Percentiles rank a stretch among this genome's conserved stretches.
phyloP scores from a whole-genome alignment of 2,888 invertebrate genomes.

The Nomada flava region DNA sequence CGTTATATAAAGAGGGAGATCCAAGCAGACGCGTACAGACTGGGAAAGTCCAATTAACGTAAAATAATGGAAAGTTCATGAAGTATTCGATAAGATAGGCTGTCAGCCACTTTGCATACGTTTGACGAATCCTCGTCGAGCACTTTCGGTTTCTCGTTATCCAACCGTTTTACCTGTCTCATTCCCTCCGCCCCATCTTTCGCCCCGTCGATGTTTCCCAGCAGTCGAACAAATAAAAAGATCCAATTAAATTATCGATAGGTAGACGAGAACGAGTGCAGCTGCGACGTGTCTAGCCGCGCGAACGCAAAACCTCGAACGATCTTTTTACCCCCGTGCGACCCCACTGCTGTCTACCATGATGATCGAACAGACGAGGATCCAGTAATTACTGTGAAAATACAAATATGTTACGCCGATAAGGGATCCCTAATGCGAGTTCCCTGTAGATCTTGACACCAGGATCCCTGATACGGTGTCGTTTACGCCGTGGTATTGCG shows the following conservation, averaged over 20 bases:
- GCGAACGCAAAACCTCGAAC: background rate
- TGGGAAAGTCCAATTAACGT: slow-evolving; percentile 58
- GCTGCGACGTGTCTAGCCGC: slow-evolving; percentile 6
- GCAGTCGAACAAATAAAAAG: slow-evolving; percentile 34
- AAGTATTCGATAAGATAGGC: slow-evolving; percentile 29
- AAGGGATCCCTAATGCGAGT: slow-evolving; percentile 40
- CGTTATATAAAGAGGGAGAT: background rate
- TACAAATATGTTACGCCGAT: slow-evolving; percentile 52
- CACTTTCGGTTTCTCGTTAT: slow-evolving; percentile 32
- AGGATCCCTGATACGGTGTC: background rate
- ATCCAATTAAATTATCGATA: slow-evolving; percentile 63
- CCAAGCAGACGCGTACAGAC: background rate
- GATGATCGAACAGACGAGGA: slow-evolving; percentile 44
- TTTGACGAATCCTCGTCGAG: slow-evolving; percentile 35
- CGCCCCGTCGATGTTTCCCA: background rate
- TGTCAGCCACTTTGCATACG: slow-evolving; percentile 21
- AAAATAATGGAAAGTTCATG: slow-evolving; percentile 51
- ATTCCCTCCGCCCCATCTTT: background rate
- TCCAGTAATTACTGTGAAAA: slow-evolving; percentile 55
- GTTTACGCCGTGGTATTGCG: background rate
- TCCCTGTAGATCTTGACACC: slow-evolving; percentile 28
- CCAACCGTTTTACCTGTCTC: slow-evolving; percentile 15
- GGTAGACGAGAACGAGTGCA: slow-evolving; percentile 4
- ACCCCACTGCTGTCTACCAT: slow-evolving; percentile 9
- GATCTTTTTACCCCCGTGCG: slow-evolving; percentile 29